These are phyloP conservation scores for Caranx ignobilis DNA, from an alignment of 2,113 vertebrate genomes.

Conservation along the genomic window DNA sequence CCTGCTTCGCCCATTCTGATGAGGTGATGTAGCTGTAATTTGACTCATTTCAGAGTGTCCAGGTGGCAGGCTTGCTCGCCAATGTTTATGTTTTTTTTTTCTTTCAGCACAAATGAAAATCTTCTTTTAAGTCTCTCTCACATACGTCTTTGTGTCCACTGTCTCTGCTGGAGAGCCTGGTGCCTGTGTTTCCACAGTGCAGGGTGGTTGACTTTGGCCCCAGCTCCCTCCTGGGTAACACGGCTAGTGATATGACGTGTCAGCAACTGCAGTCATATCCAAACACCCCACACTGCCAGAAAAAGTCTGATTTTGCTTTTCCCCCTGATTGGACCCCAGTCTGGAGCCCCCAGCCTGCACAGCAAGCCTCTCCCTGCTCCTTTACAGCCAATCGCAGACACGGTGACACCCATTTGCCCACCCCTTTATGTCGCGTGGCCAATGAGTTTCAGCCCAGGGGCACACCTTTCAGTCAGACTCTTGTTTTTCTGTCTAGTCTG, in stretches of 20 bases:
- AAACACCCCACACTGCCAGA: conserved; percentile 55
- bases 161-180: conserved; percentile 34
- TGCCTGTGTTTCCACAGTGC: conserved; percentile 56
- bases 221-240: conserved; percentile 32
- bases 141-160: conserved; percentile 40
- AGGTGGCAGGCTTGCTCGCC: conserved; percentile 24
- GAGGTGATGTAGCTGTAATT: conserved; percentile 54
- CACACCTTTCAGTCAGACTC: conserved; percentile 82
- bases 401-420: conserved; percentile 57
- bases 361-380: conserved; percentile 58
- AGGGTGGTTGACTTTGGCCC: conserved; percentile 74
- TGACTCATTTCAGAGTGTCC: conserved; percentile 26
- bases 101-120: conserved; percentile 25
- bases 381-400: conserved; percentile 70
- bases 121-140: conserved; percentile 24
- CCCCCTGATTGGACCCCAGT: conserved; percentile 74
- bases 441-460: conserved; percentile 72
- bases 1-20: conserved; percentile 39
- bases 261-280: conserved; percentile 60
- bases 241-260: conserved; percentile 58
- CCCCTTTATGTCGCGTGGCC: conserved; percentile 72
- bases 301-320: conserved; percentile 65
- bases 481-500: conserved; percentile 74
- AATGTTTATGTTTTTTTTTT: conserved; percentile 25
- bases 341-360: conserved; percentile 62